A percentile compares a stretch with the other conserved stretches of the same genome.
Conservation (phyloP, 2,113 vertebrate genomes). For the Scolopax mira region DNA sequence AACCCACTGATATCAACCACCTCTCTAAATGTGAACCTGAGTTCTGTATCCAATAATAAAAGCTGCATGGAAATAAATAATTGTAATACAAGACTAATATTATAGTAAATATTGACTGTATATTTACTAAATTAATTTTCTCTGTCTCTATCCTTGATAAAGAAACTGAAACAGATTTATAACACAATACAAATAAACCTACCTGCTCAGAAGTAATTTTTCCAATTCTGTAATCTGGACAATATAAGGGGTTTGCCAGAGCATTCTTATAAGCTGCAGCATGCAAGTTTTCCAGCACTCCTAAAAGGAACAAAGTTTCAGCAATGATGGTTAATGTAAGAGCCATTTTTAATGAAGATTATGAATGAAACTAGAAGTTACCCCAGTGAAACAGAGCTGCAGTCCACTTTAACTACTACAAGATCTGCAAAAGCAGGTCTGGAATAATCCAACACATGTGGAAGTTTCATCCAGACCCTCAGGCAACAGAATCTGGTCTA, state of each 20-base stretch:
- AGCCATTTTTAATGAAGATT: background rate
- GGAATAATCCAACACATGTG: background rate
- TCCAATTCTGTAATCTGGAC: conserved; percentile 88
- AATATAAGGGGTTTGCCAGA: conserved; percentile 91
- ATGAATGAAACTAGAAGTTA: background rate
- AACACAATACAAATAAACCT: background rate
- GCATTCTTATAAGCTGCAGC: conserved; percentile 87
- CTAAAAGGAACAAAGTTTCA: conserved; percentile 64
- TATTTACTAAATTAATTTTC: background rate
- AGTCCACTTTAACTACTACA: background rate
- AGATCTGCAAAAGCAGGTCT: background rate
- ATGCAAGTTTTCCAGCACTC: conserved; percentile 88
- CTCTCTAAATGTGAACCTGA: background rate
- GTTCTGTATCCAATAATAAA: background rate
- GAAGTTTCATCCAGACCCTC: background rate
- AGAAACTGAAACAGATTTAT: background rate
- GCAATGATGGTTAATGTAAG: background rate
- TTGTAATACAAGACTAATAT: background rate
- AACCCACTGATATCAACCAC: background rate
- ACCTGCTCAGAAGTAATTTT: conserved; percentile 89
- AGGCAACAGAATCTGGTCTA: background rate
- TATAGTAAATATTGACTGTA: background rate
- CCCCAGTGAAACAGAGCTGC: background rate
- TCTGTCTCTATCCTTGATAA: background rate
- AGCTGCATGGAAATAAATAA: background rate